phyloP scores from a whole-genome alignment of 1,140 invertebrate species.

The Zaprionus capensis region DNA sequence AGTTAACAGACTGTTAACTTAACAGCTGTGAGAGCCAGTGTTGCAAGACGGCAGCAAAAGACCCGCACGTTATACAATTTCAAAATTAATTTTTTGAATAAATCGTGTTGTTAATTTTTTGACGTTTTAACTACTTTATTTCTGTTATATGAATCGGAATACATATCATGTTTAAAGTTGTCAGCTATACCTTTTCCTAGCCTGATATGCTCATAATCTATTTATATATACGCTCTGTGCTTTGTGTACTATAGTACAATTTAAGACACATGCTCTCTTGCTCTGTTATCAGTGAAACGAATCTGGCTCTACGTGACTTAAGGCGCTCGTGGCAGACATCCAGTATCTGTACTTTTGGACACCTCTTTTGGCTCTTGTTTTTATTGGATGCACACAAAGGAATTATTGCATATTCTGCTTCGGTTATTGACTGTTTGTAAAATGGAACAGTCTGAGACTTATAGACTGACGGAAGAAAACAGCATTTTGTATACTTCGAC shows the following conservation, averaged over 20 bases:
- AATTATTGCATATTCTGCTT: conserved; percentile 20
- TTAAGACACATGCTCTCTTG: conserved; percentile 35
- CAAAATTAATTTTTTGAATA: conserved; percentile 3
- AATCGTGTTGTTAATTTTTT: not conserved
- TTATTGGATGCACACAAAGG: not conserved
- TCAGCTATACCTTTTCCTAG: not conserved
- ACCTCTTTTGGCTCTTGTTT: conserved; percentile 33
- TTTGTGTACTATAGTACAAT: not conserved
- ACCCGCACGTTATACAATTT: not conserved
- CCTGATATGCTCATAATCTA: not conserved
- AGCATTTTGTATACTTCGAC: conserved; percentile 46
- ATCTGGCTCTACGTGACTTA: conserved; percentile 54
- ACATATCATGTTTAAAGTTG: not conserved
- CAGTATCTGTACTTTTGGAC: conserved; percentile 45
- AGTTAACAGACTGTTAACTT: conserved; percentile 10
- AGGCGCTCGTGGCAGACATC: conserved; percentile 56
- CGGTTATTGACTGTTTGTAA: not conserved
- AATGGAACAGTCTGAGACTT: not conserved
- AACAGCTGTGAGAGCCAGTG: conserved; percentile 1
- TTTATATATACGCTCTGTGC: conserved; percentile 22
- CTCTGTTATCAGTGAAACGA: conserved; percentile 38
- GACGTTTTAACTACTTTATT: not conserved
- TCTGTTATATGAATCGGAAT: not conserved
- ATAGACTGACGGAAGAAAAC: conserved; percentile 23
- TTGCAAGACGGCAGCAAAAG: not conserved